A percentile compares a stretch with the other conserved stretches of the same genome.
These are phyloP conservation scores for Brachypteracias leptosomus DNA, from an alignment of 2,113 vertebrate species.

Conservation along the genomic window DNA sequence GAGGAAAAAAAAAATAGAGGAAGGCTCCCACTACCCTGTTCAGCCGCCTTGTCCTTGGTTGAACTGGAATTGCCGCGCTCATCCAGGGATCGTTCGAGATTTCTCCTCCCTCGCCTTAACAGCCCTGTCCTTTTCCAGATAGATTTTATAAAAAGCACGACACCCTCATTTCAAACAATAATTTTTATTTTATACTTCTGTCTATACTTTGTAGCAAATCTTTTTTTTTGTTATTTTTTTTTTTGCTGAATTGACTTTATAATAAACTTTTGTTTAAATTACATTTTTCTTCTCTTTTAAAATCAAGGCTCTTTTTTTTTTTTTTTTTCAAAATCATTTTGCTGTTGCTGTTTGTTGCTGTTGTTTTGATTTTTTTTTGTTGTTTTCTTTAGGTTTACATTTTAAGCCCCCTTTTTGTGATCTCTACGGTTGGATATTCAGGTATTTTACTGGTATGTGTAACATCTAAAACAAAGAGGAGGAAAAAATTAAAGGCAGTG, in stretches of 20 bases:
- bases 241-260: constrained; percentile 86
- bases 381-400: constrained; percentile 78
- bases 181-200: constrained; percentile 92
- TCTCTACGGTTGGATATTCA: constrained; percentile 78
- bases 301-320: constrained; percentile 79
- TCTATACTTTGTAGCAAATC: constrained; percentile 90
- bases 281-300: constrained; percentile 81
- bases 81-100: neutral
- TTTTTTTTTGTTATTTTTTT: constrained; percentile 63
- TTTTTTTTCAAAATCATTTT: constrained; percentile 70
- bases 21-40: neutral
- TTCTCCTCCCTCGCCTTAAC: neutral
- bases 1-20: fast-evolving
- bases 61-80: neutral
- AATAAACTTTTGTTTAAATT: constrained; percentile 90
- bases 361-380: neutral
- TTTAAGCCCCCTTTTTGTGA: constrained; percentile 80
- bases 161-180: constrained; percentile 89
- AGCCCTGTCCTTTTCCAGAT: neutral
- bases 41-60: neutral
- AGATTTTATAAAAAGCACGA: constrained; percentile 67
- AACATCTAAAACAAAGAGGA: constrained; percentile 82
- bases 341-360: constrained; percentile 1
- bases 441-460: constrained; percentile 78
- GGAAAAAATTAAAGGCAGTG: constrained; percentile 83